Evolutionary conservation across 2,888 invertebrate species (phyloP), one percentile per base, ranked within the genome.

Genomic region (Acleris holmiana): DNA sequence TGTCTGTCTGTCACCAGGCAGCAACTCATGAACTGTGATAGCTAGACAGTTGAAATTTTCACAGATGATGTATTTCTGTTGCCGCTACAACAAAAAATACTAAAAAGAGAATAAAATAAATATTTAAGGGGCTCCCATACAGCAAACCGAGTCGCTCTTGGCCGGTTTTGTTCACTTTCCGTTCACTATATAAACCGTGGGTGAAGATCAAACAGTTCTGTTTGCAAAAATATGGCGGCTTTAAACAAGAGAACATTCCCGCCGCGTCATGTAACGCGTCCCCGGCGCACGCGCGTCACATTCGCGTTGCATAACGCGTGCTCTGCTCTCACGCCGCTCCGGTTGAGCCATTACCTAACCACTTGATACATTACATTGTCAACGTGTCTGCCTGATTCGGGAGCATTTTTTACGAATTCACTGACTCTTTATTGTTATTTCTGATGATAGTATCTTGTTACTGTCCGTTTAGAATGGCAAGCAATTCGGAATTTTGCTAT

Each of bases 241-340:
- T n/a, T 3, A 29, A 29, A 8, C 3, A 29, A 29, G 29, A 35
- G 35, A 35, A 13, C 35, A 35, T 35, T 35, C 35, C 17, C 44
- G 44, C 1, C 17, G 44, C 44, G 44, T 44, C 48, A 29, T 49
- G 21, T 58, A 17, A 15, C 40, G 35, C 50, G 23, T 53, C 53
- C 51, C 35, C 51, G 44, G 66, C 72, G 66, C 73, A 64, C 68
- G 64, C 61, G 62, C 68, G 82, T 81, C 76, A 80, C 82, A 81
- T 82, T 82, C 75, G 68, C 58, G 17, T 55, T 55, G 44, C 50
- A 46, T 49, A 54, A 58, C 59, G 4, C 21, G 40, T 23, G 44
- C 57, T 57, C 49, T 49, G 44, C 46, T 58, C 58, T 51, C 64
- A 47, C 66, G 29, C 48, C 17, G 54, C 35, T 35, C 35, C 50